Evolutionary conservation across 2,888 invertebrate species (phyloP).

Genomic region (Stramonita haemastoma): DNA sequence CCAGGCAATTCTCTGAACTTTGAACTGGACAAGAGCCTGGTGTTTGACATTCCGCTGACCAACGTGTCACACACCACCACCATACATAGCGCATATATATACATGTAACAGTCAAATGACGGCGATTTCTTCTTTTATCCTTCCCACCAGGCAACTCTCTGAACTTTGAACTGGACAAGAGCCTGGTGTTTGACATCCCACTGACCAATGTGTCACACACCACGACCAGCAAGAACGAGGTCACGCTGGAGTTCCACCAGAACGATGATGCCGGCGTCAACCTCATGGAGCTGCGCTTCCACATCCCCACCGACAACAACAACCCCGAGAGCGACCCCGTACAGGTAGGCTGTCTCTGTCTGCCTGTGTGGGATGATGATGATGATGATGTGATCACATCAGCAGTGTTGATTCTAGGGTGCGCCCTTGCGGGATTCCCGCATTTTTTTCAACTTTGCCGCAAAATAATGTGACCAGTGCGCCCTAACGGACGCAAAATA

Average conservation of each 20-base stretch:
- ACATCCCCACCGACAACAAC: constrained; percentile 90
- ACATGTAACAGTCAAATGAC: background rate
- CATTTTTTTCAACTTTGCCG: too few relatives aligned
- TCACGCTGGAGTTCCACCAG: constrained; percentile 97
- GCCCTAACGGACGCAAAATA: too few relatives aligned
- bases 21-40: constrained; percentile 80
- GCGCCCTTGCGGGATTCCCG: too few relatives aligned
- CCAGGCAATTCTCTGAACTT: constrained; percentile 75
- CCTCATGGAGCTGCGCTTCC: constrained; percentile 97
- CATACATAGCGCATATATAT: too few relatives aligned
- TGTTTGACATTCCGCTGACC: constrained; percentile 96
- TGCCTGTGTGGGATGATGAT: too few relatives aligned
- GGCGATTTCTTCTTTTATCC: background rate
- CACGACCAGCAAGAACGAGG: constrained; percentile 97
- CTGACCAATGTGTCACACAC: constrained; percentile 96
- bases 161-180: constrained; percentile 74
- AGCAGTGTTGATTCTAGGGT: constrained; percentile 45
- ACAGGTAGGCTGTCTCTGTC: constrained; percentile 79
- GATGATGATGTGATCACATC: too few relatives aligned
- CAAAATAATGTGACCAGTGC: too few relatives aligned
- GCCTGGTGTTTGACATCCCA: constrained; percentile 95
- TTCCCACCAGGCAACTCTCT: constrained; percentile 70
- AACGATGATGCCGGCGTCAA: constrained; percentile 99
- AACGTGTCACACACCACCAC: constrained; percentile 97
- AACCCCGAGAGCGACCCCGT: constrained; percentile 91